Conservation (phyloP, 2,888 invertebrate genomes). For the Drepana falcataria region DNA sequence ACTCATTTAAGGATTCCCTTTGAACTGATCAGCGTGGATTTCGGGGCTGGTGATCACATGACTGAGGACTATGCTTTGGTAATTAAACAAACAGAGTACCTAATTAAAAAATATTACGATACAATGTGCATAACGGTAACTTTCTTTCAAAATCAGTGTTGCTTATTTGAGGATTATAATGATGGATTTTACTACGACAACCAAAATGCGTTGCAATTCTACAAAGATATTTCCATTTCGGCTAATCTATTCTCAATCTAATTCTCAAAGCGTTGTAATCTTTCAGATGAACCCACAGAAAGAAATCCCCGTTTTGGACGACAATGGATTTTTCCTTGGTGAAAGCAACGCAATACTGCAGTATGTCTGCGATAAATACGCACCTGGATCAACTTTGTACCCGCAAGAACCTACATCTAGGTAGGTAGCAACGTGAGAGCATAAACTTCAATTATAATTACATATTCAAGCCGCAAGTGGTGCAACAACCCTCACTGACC, state of each 20-base stretch:
- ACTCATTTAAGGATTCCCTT: constrained; percentile 81
- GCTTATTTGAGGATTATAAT: no score
- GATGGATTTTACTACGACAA: no score
- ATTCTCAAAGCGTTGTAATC: neutral
- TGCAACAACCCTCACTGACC: no score
- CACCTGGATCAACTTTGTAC: constrained; percentile 81
- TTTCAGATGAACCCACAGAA: constrained; percentile 87
- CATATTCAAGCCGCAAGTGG: neutral
- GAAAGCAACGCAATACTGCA: constrained; percentile 85
- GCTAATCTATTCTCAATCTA: no score
- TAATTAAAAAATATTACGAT: no score
- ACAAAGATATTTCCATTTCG: no score
- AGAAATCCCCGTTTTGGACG: constrained; percentile 88
- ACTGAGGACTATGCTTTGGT: constrained; percentile 84
- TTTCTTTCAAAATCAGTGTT: no score
- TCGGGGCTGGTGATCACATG: constrained; percentile 85
- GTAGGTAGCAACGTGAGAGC: constrained; percentile 20
- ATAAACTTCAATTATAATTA: neutral
- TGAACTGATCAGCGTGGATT: constrained; percentile 83
- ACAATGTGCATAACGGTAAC: no score
- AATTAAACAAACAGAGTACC: constrained; percentile 12
- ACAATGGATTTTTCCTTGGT: constrained; percentile 86
- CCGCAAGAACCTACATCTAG: constrained; percentile 82
- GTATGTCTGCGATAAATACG: constrained; percentile 88
- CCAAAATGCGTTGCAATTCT: no score